phyloP scores from a whole-genome alignment of 2,888 invertebrate genomes.

The Lissocephala sabroskyi region DNA sequence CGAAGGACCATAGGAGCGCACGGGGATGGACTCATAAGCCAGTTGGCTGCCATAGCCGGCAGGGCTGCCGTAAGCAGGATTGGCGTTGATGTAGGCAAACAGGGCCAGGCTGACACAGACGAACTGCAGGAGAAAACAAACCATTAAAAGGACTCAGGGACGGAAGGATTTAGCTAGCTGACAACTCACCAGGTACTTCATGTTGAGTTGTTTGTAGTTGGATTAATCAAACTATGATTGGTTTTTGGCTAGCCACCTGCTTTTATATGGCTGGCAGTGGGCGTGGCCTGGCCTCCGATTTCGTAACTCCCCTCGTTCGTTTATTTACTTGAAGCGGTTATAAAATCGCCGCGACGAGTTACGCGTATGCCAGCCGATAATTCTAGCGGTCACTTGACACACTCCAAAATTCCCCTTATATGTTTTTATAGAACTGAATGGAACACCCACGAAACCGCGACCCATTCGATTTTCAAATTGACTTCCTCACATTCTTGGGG shows the following conservation, averaged over 20 bases:
- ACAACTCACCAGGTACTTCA: conserved; percentile 59
- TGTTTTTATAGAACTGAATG: neutral
- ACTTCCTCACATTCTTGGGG: neutral
- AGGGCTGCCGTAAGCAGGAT: conserved; percentile 15
- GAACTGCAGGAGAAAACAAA: conserved; percentile 28
- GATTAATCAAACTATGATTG: conserved; percentile 61
- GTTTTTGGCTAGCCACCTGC: conserved; percentile 7
- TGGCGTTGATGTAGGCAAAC: conserved; percentile 38
- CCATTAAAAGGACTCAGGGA: conserved; percentile 13
- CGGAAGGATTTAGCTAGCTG: neutral
- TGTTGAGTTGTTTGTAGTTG: conserved; percentile 49
- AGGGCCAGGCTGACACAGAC: conserved; percentile 40
- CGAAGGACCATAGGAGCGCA: conserved; percentile 3
- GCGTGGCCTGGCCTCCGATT: too few relatives aligned
- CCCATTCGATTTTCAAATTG: neutral
- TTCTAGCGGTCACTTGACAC: too few relatives aligned
- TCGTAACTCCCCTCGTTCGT: too few relatives aligned
- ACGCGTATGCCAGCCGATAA: too few relatives aligned
- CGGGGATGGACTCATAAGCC: conserved; percentile 27
- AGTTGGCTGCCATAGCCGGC: conserved; percentile 8
- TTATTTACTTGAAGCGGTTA: too few relatives aligned
- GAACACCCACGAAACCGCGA: neutral
- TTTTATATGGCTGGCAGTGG: conserved; percentile 35
- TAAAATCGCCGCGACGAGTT: too few relatives aligned
- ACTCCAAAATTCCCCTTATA: too few relatives aligned